Conservation (phyloP, 1,140 invertebrate genomes). For the Hyles euphorbiae region DNA sequence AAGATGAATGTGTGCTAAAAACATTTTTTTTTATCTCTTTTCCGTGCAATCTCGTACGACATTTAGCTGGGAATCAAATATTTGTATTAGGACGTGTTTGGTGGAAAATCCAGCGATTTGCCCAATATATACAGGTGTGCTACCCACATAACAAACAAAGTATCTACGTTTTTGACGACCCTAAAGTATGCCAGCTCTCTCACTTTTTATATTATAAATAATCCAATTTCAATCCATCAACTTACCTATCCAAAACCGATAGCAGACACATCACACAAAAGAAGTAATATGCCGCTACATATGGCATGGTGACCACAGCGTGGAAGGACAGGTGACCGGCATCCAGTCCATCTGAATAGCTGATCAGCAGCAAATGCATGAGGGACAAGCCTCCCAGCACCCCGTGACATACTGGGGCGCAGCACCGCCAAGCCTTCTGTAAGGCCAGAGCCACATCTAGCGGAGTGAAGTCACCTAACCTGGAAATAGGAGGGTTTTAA, state of each 20-base stretch:
- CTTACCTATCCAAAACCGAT: slow-evolving; percentile 69
- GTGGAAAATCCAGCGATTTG: too few relatives aligned
- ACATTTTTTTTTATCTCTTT: too few relatives aligned
- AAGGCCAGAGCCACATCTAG: slow-evolving; percentile 61
- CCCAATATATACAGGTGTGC: too few relatives aligned
- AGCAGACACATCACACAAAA: slow-evolving; percentile 67
- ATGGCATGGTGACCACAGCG: slow-evolving; percentile 68
- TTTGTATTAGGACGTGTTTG: too few relatives aligned
- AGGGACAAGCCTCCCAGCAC: slow-evolving; percentile 62
- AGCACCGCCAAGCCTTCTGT: slow-evolving; percentile 63
- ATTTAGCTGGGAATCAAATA: too few relatives aligned
- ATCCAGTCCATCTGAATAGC: slow-evolving; percentile 63
- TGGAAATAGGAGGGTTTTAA: slow-evolving; percentile 27
- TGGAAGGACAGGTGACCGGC: slow-evolving; percentile 71
- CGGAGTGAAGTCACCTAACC: slow-evolving; percentile 62
- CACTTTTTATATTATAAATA: background rate
- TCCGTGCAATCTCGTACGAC: too few relatives aligned
- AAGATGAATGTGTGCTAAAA: too few relatives aligned
- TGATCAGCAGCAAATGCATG: slow-evolving; percentile 66
- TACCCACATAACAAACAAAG: too few relatives aligned
- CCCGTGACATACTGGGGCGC: slow-evolving; percentile 59
- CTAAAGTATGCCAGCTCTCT: background rate
- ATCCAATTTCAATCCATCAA: background rate
- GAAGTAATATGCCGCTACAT: slow-evolving; percentile 70
- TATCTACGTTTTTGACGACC: too few relatives aligned